phyloP scores from a whole-genome alignment of 2,113 vertebrate genomes.

The Poecile atricapillus region DNA sequence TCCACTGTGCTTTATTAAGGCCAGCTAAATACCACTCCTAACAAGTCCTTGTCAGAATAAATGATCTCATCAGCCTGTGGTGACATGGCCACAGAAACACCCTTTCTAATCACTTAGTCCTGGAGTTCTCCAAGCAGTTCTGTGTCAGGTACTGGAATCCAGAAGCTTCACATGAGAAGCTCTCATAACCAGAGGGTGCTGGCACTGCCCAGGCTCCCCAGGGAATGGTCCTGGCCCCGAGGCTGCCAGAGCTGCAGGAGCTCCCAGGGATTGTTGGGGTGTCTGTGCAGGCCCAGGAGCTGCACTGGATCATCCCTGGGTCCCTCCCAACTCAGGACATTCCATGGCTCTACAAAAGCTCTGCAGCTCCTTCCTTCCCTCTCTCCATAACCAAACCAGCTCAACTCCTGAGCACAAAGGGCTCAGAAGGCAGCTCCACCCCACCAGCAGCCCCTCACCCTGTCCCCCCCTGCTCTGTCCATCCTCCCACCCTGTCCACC shows the following conservation, averaged over 20 bases:
- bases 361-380: background rate
- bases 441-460: too few relatives aligned
- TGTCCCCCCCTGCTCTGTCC: too few relatives aligned
- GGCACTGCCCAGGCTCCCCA: background rate
- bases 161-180: background rate
- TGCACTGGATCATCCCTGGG: background rate
- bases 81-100: background rate
- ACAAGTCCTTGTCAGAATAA: background rate
- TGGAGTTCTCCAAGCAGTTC: background rate
- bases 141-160: background rate
- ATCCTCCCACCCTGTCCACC: too few relatives aligned
- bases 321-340: background rate
- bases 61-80: background rate
- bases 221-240: rapidly evolving
- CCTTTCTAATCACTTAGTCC: background rate
- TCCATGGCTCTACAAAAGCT: background rate
- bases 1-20: slow-evolving; percentile 6
- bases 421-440: too few relatives aligned
- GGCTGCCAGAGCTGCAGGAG: background rate
- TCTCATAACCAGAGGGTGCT: background rate
- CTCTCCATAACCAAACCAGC: rapidly evolving
- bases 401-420: too few relatives aligned
- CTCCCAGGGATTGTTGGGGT: background rate
- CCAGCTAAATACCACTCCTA: background rate
- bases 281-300: background rate